phyloP scores from a whole-genome alignment of 2,113 vertebrate species.

The Columba janthina region DNA sequence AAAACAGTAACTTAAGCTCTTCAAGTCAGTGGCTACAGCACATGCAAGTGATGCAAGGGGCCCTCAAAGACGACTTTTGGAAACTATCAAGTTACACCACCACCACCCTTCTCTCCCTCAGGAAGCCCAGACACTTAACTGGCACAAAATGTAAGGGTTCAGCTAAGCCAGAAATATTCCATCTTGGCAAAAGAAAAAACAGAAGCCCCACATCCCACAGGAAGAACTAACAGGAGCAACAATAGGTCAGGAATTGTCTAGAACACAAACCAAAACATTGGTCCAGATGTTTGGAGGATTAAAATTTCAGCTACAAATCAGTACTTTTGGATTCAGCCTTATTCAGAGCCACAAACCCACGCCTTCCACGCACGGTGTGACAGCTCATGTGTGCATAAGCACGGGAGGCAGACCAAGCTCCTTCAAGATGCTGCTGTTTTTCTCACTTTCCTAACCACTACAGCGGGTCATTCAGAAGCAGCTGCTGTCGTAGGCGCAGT shows the following conservation, averaged over 20 bases:
- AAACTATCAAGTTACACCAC: neutral
- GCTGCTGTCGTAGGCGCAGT: neutral
- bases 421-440: neutral
- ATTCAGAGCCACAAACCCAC: neutral
- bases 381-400: rapidly evolving
- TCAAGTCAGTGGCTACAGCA: neutral
- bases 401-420: neutral
- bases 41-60: neutral
- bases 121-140: neutral
- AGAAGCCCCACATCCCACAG: neutral
- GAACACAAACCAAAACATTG: neutral
- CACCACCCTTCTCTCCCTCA: neutral
- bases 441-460: neutral
- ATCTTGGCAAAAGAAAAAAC: slow-evolving; percentile 5
- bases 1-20: neutral
- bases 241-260: neutral
- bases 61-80: neutral
- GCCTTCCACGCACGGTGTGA: rapidly evolving
- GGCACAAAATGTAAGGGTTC: neutral
- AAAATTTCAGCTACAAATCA: neutral
- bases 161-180: neutral
- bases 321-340: neutral
- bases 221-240: neutral
- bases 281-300: neutral
- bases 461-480: neutral